A percentile compares a stretch with the other conserved stretches of the same genome.
Conservation (phyloP, 2,888 invertebrate genomes). For the Rosalia funebris region DNA sequence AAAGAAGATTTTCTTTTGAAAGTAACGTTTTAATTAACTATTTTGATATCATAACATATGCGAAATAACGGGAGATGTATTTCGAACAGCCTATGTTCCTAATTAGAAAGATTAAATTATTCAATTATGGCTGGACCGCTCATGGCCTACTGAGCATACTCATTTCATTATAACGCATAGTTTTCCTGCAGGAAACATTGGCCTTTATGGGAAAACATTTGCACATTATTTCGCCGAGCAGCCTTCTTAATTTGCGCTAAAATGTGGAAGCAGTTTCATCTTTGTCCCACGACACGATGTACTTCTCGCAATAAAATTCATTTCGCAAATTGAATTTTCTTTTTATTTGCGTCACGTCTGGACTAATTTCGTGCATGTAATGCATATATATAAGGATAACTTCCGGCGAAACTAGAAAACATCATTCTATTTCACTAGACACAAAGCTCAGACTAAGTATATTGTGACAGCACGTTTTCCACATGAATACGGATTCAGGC, state of each 20-base stretch:
- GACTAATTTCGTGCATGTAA: constrained; percentile 29
- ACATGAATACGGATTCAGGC: constrained; percentile 6
- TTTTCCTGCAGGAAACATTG: neutral
- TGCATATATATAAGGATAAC: constrained; percentile 13
- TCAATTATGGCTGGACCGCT: too few species aligned
- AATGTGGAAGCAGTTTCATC: constrained; percentile 1
- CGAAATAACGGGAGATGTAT: too few species aligned
- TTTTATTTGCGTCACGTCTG: constrained; percentile 27
- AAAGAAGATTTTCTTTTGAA: too few species aligned
- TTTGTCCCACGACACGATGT: neutral
- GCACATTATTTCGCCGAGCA: constrained; percentile 8
- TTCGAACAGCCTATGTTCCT: too few species aligned
- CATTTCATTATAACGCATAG: too few species aligned
- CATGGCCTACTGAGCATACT: too few species aligned
- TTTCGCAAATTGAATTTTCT: constrained; percentile 32
- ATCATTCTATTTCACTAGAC: constrained; percentile 12
- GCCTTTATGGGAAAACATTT: neutral
- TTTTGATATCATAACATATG: too few species aligned
- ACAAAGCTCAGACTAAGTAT: constrained; percentile 4
- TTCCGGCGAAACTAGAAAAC: constrained; percentile 19
- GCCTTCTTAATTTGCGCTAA: constrained; percentile 17
- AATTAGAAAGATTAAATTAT: too few species aligned
- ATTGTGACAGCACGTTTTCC: constrained; percentile 13
- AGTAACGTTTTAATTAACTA: too few species aligned
- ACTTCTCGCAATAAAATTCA: constrained; percentile 27